Evolutionary conservation across 2,113 vertebrate species (phyloP), one percentile per base, ranked within the genome.

Genomic region (Ellobius talpinus): DNA sequence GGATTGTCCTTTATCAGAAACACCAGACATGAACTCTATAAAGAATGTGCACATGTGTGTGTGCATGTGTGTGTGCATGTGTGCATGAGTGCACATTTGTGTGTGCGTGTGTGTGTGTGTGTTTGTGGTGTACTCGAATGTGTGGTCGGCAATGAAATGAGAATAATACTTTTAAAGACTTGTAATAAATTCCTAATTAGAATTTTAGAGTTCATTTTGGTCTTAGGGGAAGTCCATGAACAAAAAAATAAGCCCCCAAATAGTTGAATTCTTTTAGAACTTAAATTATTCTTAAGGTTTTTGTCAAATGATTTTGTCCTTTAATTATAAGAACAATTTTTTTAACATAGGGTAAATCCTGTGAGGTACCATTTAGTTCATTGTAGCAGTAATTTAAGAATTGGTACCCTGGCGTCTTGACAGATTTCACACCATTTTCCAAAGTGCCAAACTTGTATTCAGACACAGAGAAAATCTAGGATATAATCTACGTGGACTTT

Each of bases 261-360:
- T 95, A 79, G 77, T 85, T 93, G 31, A 39, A 91, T 76, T 81
- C 31, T 90, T 89, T 87, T 81, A 76, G 55, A 77, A 95, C 61
- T 78, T 88, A 94, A 96, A 95, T 94, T 76, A 92, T 90, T 97
- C 77, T 85, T 89, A 90, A 72, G 79, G 55, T 29, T 93, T 96
- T 94, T 90, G 91, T 93, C 85, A 90, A 95, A 82, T 96, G 66
- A 19, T 68, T 96, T 96, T 93, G 92, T 95, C 63, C 47, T 55
- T 90, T 95, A 95, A 96, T 97, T 96, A 94, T 65, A 91, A 86
- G 91, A 96, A 96, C 47, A 95, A 5, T 52, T 90, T 91, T 91
- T 96, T 92, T 90, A 97, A 92, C 88, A 84, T n/a, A 26, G 87
- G 72, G 68, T 87, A 97, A 97, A 68, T 95, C 63, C 90, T 87